phyloP scores from a whole-genome alignment of 1,140 invertebrate species.

The Caerostris darwini region DNA sequence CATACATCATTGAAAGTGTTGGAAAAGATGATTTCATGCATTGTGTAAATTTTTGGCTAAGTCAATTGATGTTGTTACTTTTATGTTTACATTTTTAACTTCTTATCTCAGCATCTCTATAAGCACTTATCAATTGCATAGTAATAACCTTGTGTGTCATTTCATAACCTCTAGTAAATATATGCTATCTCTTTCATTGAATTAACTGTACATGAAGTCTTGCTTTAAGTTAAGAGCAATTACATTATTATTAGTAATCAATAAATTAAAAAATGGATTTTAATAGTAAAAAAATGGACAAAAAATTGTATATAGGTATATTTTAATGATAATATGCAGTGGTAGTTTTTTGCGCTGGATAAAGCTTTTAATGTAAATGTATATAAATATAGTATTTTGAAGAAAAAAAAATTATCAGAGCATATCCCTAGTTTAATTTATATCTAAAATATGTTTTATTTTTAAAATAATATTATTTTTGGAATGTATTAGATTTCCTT shows the following conservation, averaged over 20 bases:
- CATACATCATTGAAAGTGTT: slow-evolving; percentile 1
- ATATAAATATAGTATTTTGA: slow-evolving; percentile 11
- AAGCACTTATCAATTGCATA: neutral
- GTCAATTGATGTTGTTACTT: slow-evolving; percentile 22
- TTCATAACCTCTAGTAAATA: neutral
- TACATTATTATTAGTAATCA: neutral
- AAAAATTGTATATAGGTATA: slow-evolving; percentile 5
- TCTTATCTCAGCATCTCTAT: neutral
- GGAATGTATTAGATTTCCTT: too few species aligned
- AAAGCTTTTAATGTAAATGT: slow-evolving; percentile 33
- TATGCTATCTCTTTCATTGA: neutral
- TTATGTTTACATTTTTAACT: neutral
- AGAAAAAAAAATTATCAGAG: neutral
- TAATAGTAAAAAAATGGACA: neutral
- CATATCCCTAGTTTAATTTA: neutral
- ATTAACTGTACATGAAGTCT: neutral
- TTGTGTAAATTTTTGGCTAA: neutral
- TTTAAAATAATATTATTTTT: neutral
- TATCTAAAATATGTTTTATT: neutral
- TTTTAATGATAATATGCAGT: neutral
- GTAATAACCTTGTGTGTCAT: neutral
- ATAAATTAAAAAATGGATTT: neutral
- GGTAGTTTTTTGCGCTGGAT: neutral
- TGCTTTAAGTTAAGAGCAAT: neutral
- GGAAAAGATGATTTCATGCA: neutral